Percentiles rank a stretch among this genome's conserved stretches.
phyloP scores from a whole-genome alignment of 2,797 vertebrate species.

The Schizopygopsis malacanthus region DNA sequence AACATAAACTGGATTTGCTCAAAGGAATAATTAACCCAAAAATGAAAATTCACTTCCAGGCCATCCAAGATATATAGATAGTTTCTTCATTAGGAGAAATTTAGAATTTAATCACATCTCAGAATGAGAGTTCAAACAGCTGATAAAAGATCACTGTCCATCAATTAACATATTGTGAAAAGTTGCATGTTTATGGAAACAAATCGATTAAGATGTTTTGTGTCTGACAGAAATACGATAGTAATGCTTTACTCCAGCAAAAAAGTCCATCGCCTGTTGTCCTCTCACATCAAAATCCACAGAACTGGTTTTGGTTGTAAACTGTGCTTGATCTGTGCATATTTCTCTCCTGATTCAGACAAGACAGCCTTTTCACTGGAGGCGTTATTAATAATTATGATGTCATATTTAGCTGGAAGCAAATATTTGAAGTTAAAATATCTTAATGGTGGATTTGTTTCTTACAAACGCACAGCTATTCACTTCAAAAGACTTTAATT shows the following conservation, averaged over 20 bases:
- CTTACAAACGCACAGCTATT: background rate
- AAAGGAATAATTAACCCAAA: background rate
- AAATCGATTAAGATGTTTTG: too few relatives aligned
- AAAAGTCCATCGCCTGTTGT: background rate
- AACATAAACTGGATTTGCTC: background rate
- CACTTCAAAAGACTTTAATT: background rate
- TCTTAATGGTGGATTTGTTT: background rate
- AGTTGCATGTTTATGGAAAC: too few relatives aligned
- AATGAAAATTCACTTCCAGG: background rate
- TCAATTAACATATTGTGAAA: too few relatives aligned
- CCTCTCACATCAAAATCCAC: background rate
- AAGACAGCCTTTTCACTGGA: background rate
- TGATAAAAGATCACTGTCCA: too few relatives aligned
- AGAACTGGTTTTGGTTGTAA: background rate
- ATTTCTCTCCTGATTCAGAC: background rate
- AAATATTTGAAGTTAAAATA: too few relatives aligned
- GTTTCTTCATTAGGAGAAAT: background rate
- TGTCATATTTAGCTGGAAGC: too few relatives aligned
- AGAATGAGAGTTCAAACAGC: background rate
- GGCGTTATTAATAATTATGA: background rate
- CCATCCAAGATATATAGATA: background rate
- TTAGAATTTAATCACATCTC: background rate
- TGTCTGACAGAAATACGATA: too few relatives aligned
- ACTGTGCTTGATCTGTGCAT: background rate
- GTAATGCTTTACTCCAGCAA: too few relatives aligned